These are phyloP conservation scores for Ciconia boyciana DNA, from an alignment of 2,113 vertebrate species.

Conservation along the genomic window DNA sequence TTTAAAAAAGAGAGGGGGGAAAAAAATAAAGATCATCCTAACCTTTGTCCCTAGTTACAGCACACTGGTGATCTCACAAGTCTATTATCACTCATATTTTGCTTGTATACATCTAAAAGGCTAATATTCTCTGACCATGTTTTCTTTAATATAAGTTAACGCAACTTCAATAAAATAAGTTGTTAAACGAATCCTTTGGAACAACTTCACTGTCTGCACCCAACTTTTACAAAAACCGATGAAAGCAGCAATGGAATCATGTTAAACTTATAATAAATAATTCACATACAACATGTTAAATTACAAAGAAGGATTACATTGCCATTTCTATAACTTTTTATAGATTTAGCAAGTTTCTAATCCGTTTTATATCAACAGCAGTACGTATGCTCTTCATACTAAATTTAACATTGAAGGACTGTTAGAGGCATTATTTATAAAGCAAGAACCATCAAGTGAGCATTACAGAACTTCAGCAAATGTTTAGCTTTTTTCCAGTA, in stretches of 20 bases:
- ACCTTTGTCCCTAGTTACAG: background rate
- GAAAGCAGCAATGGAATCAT: slow-evolving; percentile 70
- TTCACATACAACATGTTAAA: slow-evolving; percentile 74
- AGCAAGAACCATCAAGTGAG: slow-evolving; percentile 74
- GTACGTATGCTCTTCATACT: slow-evolving; percentile 65
- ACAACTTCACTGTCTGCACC: slow-evolving; percentile 57
- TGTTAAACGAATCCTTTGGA: slow-evolving; percentile 47
- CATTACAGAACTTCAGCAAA: slow-evolving; percentile 70
- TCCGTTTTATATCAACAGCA: slow-evolving; percentile 64
- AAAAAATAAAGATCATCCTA: background rate
- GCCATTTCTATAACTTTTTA: slow-evolving; percentile 65
- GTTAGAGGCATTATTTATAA: slow-evolving; percentile 73
- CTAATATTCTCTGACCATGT: slow-evolving; percentile 22
- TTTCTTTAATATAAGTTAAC: slow-evolving; percentile 56
- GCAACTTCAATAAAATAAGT: slow-evolving; percentile 44
- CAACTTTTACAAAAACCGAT: slow-evolving; percentile 53
- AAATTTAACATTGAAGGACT: slow-evolving; percentile 72
- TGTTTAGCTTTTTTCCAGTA: slow-evolving; percentile 69
- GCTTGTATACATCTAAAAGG: background rate
- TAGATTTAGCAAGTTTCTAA: slow-evolving; percentile 69
- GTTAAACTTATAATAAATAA: slow-evolving; percentile 79
- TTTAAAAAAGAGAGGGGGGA: background rate
- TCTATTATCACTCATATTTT: slow-evolving; percentile 27
- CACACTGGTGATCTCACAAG: slow-evolving; percentile 20
- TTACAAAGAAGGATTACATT: slow-evolving; percentile 68